Conservation (phyloP, 2,888 invertebrate genomes). For the Fissipunctia ypsillon region DNA sequence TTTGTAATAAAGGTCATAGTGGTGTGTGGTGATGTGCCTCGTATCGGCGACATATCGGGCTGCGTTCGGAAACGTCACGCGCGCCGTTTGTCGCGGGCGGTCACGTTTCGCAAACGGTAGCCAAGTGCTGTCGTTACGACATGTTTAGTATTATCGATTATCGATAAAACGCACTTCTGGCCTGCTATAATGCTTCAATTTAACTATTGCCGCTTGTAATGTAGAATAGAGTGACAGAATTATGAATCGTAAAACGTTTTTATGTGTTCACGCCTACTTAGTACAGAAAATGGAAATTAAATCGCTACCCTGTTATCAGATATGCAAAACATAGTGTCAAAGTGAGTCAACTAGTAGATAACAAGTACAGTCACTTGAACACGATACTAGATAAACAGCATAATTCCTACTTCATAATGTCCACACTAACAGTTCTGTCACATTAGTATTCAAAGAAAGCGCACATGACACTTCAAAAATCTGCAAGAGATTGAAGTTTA, state of each 20-base stretch:
- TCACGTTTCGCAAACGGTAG: slow-evolving; percentile 88
- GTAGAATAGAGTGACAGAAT: slow-evolving; percentile 27
- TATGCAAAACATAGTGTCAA: slow-evolving; percentile 57
- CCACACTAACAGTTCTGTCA: slow-evolving; percentile 1
- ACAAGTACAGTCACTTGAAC: slow-evolving; percentile 51
- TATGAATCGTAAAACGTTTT: slow-evolving; percentile 50
- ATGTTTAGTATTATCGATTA: slow-evolving; percentile 73
- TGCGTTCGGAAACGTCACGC: slow-evolving; percentile 85
- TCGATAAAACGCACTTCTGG: slow-evolving; percentile 59
- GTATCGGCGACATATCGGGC: slow-evolving; percentile 84
- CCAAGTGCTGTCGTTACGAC: slow-evolving; percentile 74
- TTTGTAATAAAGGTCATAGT: slow-evolving; percentile 67
- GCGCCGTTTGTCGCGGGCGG: slow-evolving; percentile 86
- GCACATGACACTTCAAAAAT: slow-evolving; percentile 28
- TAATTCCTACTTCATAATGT: slow-evolving; percentile 26
- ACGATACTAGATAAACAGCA: slow-evolving; percentile 45
- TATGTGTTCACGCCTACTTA: slow-evolving; percentile 32
- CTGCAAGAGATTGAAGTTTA: slow-evolving; percentile 60
- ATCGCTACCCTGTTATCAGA: slow-evolving; percentile 50
- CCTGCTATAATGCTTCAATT: slow-evolving; percentile 48
- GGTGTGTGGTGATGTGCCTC: slow-evolving; percentile 63
- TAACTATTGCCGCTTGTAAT: slow-evolving; percentile 22
- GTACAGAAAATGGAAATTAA: slow-evolving; percentile 53
- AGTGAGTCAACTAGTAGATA: slow-evolving; percentile 54
- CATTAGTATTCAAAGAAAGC: slow-evolving; percentile 54